Evolutionary conservation across 2,888 invertebrate genomes (phyloP).

Genomic region (Troides helena): DNA sequence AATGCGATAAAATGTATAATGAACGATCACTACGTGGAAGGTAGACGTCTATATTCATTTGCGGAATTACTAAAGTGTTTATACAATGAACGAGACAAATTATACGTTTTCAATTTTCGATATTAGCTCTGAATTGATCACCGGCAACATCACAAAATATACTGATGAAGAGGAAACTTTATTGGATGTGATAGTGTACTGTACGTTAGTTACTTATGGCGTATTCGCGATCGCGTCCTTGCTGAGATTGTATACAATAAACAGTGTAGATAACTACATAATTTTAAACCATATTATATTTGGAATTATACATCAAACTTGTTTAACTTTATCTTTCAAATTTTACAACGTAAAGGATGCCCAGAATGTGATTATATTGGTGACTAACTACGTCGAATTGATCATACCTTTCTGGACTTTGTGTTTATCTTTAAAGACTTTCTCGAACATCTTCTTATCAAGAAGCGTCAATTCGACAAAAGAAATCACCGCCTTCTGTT

Average conservation of each 20-base stretch:
- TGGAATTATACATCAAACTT: conserved; percentile 9
- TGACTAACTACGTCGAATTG: background rate
- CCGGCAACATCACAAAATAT: background rate
- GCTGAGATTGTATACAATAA: background rate
- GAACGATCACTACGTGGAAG: no score
- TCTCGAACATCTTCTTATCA: background rate
- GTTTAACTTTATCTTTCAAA: background rate
- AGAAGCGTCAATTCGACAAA: conserved; percentile 4
- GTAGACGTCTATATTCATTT: no score
- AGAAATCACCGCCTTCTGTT: conserved; percentile 12
- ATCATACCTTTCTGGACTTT: conserved; percentile 8
- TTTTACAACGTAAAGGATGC: background rate
- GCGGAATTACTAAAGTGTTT: background rate
- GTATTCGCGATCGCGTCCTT: background rate
- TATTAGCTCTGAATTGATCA: background rate
- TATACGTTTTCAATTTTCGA: background rate
- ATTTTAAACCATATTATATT: conserved; percentile 3
- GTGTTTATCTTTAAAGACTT: background rate
- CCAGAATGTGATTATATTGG: background rate
- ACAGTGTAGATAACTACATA: conserved; percentile 3
- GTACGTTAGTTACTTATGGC: background rate
- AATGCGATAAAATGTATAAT: no score
- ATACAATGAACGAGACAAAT: background rate
- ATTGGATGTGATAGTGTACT: background rate
- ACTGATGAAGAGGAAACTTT: conserved; percentile 1